These are phyloP conservation scores for Sandelia bainsii DNA, from an alignment of 2,797 vertebrate species.

Conservation along the genomic window DNA sequence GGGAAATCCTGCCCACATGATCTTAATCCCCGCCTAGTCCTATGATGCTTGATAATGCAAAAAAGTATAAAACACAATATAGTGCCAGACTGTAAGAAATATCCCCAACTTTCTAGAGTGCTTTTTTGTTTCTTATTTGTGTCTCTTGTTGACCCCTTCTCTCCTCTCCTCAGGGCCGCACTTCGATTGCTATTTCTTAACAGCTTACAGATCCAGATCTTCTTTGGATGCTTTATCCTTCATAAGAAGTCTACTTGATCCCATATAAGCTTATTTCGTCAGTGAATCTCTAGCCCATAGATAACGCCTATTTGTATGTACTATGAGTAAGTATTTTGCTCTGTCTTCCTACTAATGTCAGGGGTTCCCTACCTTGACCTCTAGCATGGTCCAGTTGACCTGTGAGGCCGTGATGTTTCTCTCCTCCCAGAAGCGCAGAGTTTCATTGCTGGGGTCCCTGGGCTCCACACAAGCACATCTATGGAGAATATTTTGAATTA, in stretches of 20 bases:
- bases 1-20: conserved; percentile 64
- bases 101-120: neutral
- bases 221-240: conserved; percentile 2
- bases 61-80: conserved; percentile 15
- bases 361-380: conserved; percentile 83
- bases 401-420: conserved; percentile 90
- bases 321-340: neutral
- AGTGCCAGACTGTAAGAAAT: conserved; percentile 17
- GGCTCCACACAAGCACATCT: conserved; percentile 95
- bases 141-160: neutral
- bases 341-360: neutral
- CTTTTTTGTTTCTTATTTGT: conserved; percentile 8
- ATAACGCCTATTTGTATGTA: neutral
- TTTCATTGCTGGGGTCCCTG: conserved; percentile 91
- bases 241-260: neutral
- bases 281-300: neutral
- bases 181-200: neutral
- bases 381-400: conserved; percentile 92
- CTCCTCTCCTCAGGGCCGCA: neutral
- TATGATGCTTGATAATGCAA: conserved; percentile 29
- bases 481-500: conserved; percentile 27
- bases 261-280: neutral
- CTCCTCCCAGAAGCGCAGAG: conserved; percentile 88
- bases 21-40: conserved; percentile 55
- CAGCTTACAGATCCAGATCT: conserved; percentile 7